Percentiles rank a stretch among this genome's conserved stretches.
Evolutionary conservation across 1,140 invertebrate genomes (phyloP).

Genomic region (Apis florea): DNA sequence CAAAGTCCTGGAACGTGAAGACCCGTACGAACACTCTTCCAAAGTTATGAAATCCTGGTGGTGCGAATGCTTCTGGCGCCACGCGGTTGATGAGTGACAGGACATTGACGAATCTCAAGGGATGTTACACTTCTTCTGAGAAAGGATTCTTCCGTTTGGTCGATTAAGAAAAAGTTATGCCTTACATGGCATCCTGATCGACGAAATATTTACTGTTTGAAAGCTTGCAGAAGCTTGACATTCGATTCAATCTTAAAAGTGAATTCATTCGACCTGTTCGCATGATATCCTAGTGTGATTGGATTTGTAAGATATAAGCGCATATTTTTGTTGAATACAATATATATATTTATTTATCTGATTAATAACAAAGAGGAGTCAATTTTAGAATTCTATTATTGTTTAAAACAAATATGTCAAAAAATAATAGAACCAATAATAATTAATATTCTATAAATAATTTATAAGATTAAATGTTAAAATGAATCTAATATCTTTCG

Average conservation of each 20-base stretch:
- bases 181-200: slow-evolving; percentile 65
- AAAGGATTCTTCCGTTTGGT: slow-evolving; percentile 4
- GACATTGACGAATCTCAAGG: slow-evolving; percentile 67
- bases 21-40: background rate
- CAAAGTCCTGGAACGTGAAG: slow-evolving; percentile 2
- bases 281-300: slow-evolving; percentile 63
- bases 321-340: background rate
- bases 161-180: background rate
- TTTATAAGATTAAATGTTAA: too few relatives aligned
- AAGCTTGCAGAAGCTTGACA: slow-evolving; percentile 24
- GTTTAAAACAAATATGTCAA: background rate
- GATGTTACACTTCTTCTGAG: background rate
- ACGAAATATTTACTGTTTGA: slow-evolving; percentile 62
- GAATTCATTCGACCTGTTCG: background rate
- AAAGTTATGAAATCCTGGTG: slow-evolving; percentile 73
- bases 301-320: slow-evolving; percentile 63
- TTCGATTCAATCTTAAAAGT: background rate
- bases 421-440: background rate
- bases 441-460: background rate
- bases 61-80: slow-evolving; percentile 75
- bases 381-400: background rate
- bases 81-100: slow-evolving; percentile 72
- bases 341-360: too few relatives aligned
- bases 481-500: too few relatives aligned
- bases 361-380: background rate